Evolutionary conservation across 2,113 vertebrate species (phyloP).

Genomic region (Rhombomys opimus): DNA sequence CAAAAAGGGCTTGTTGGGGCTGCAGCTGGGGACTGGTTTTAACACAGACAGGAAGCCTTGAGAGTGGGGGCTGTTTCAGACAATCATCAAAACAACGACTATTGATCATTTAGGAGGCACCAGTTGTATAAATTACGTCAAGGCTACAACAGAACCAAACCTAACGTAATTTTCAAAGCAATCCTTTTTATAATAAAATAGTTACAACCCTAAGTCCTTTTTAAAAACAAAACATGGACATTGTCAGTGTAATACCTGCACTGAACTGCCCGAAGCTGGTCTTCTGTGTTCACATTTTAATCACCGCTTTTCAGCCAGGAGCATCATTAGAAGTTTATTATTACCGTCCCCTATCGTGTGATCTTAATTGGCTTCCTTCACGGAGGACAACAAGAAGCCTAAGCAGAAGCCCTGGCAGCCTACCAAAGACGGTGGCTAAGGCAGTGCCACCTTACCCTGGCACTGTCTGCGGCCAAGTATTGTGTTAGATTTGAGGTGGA

Average conservation of each 20-base stretch:
- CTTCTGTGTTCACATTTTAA: slow-evolving; percentile 84
- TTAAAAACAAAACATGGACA: slow-evolving; percentile 81
- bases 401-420: slow-evolving; percentile 64
- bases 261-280: slow-evolving; percentile 78
- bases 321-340: slow-evolving; percentile 84
- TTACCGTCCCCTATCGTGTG: slow-evolving; percentile 80
- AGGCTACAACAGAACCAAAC: slow-evolving; percentile 42
- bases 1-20: neutral
- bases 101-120: neutral
- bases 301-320: slow-evolving; percentile 82
- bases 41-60: neutral
- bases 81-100: neutral
- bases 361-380: slow-evolving; percentile 83
- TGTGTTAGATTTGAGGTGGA: slow-evolving; percentile 67
- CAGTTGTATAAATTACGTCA: slow-evolving; percentile 6
- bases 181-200: slow-evolving; percentile 71
- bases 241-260: slow-evolving; percentile 57
- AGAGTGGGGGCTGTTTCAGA: neutral
- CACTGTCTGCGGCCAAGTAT: slow-evolving; percentile 62
- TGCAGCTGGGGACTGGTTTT: neutral
- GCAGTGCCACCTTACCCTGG: slow-evolving; percentile 68
- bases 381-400: slow-evolving; percentile 72
- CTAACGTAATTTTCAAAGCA: slow-evolving; percentile 58
- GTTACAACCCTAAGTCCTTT: slow-evolving; percentile 78
- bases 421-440: slow-evolving; percentile 75